Evolutionary conservation across 2,113 vertebrate species (phyloP), one percentile per base, ranked within the genome.

Genomic region (Loxodonta africana): DNA sequence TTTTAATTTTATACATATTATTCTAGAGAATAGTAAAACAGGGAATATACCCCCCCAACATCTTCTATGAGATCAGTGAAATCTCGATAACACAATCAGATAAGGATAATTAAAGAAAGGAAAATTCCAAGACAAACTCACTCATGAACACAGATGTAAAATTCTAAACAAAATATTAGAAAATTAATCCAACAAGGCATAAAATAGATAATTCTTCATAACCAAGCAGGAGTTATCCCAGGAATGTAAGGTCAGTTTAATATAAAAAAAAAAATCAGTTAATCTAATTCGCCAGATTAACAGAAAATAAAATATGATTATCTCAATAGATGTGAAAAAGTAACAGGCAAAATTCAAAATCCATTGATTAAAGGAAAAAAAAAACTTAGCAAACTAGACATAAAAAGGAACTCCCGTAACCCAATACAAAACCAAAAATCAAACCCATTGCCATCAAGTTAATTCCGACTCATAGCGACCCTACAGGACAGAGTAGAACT

Each of bases 191-290:
- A 95, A 80, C 5, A 62, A 87, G 51, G 5, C 67, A 74, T 80
- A 83, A 87, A 18, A 67, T 57, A 69, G 14, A 67, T 73, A 67
- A 76, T 84, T 91, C 37, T 88, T 96, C 15, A 93, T 63, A 93
- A 86, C 25, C 9, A 94, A 95, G 46, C 41, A 95, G 33, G 88
- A 12, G 15, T 65, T 93, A 94, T 53, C 21, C 44, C 69, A 96
- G 33, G 83, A 91, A 60, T 86, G 15, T 15, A 44, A 92, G 20
- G 44, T 83, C 0, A 0, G 44, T 87, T 83, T 80, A 84, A 44
- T 37, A 84, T 93, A 10, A 57, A 57, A 90, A 92, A 92, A 26
- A 92, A 88, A 97, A 94, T 78, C 26, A 92, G 12, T 94, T 82
- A 77, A 67, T 90, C 2, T 37, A 86, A 92, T 46, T 83, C 9